Evolutionary conservation across 2,113 vertebrate genomes (phyloP), one percentile per base, ranked within the genome.

Genomic region (Marcusenius ussheri): DNA sequence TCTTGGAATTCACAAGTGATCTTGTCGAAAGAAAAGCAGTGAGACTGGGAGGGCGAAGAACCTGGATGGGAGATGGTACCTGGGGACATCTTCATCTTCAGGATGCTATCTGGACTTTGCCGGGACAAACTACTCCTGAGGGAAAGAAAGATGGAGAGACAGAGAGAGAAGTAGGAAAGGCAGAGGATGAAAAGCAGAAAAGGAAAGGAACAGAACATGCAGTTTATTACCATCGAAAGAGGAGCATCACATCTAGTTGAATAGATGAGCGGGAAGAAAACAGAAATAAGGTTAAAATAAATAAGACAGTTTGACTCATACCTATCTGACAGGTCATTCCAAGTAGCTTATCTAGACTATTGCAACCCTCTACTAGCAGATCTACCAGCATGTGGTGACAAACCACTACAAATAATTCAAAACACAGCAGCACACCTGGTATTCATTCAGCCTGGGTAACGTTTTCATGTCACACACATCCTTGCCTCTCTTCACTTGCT

Each of bases 51-150:
- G 50, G 93, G 93, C 84, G 94, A 94, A 70, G 92, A 93, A 91
- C 91, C 93, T 89, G 95, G 93, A 90, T 94, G 95, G 88, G 92
- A 91, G 83, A 91, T 47, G 88, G 93, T 95, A 51, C 96, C 96
- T 0, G 94, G 95, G 90, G 97, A 97, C 84, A 98, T 95, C 92
- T 96, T 98, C 94, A 97, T 95, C 94, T 98, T 99, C 93, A 96
- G 46, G 91, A 97, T 91, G 91, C 97, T 97, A 95, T 97, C 97
- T 86, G 97, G 97, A 95, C 97, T 99, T 95, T 90, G 91, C 89
- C 95, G 90, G 93, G 91, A 91, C 89, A 95, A 92, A 91, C 91
- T 92, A 90, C 92, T 93, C 91, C 95, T 96, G 93, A 47, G 11
- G 62, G 47, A 88, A 74, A 90, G 10, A 77, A 21, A n/a, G 87